Percentiles rank a stretch among this genome's conserved stretches.
Evolutionary conservation across 53 echinoderm and acorn worm species (phyloP).

Genomic region (Crossaster papposus): DNA sequence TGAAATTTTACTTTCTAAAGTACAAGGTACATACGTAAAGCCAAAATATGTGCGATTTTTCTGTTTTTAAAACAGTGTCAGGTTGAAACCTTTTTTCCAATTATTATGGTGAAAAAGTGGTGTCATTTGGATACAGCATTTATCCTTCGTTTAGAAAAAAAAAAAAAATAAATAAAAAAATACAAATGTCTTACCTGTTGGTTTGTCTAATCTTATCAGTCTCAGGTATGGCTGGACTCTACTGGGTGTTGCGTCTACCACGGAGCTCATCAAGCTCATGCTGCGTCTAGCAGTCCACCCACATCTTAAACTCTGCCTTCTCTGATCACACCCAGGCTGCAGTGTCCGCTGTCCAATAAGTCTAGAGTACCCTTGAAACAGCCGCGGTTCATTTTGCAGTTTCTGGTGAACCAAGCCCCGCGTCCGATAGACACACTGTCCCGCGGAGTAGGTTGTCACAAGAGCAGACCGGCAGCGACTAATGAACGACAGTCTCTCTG

Average conservation of each 20-base stretch:
- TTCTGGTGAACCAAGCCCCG: not conserved
- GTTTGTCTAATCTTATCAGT: conserved; percentile 86
- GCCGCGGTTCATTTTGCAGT: not conserved
- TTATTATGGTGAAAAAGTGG: too few species aligned
- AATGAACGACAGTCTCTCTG: not conserved
- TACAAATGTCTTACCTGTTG: conserved; percentile 72
- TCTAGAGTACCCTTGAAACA: not conserved
- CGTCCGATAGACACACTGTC: not conserved
- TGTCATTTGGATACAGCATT: too few species aligned
- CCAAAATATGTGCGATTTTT: too few species aligned
- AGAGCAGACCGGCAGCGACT: not conserved
- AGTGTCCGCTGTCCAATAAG: not conserved
- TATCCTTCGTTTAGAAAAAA: too few species aligned
- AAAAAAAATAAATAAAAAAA: not conserved
- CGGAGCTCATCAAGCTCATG: conserved; percentile 29
- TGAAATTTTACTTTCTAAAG: too few species aligned
- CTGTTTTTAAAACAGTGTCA: too few species aligned
- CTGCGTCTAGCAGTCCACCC: not conserved
- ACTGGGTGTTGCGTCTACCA: conserved; percentile 76
- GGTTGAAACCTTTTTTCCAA: too few species aligned
- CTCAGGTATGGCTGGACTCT: conserved; percentile 83
- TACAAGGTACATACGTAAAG: too few species aligned
- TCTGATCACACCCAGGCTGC: not conserved
- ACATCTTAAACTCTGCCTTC: not conserved
- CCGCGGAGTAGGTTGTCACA: not conserved